A percentile compares a stretch with the other conserved stretches of the same genome.
Conservation (phyloP, 2,113 vertebrate species). For the Camelus dromedarius region DNA sequence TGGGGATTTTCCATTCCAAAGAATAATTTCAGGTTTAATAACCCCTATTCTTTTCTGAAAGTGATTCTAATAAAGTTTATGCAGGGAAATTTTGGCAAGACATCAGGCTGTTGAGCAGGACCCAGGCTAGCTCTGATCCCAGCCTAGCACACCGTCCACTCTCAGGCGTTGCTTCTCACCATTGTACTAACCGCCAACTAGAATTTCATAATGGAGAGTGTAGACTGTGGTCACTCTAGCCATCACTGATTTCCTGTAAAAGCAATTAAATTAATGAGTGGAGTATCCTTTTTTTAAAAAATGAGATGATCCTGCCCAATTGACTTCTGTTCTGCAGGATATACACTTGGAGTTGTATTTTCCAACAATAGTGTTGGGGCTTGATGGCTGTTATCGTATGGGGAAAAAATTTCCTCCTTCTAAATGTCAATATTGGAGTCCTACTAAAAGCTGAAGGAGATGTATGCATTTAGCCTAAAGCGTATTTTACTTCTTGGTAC, state of each 20-base stretch:
- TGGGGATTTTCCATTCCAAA: background rate
- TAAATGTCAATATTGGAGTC: slow-evolving; percentile 28
- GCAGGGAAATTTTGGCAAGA: background rate
- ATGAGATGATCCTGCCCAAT: background rate
- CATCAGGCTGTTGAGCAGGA: background rate
- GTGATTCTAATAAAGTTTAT: background rate
- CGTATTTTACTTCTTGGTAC: slow-evolving; percentile 48
- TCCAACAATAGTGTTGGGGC: background rate
- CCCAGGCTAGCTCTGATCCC: background rate
- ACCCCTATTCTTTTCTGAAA: slow-evolving; percentile 30
- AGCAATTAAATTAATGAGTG: background rate
- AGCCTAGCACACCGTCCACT: background rate
- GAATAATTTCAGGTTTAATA: slow-evolving; percentile 29
- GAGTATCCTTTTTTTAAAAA: background rate
- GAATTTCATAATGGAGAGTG: background rate
- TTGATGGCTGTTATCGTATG: background rate
- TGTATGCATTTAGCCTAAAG: slow-evolving; percentile 27
- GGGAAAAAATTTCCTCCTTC: background rate
- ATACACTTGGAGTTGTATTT: background rate
- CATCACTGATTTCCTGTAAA: slow-evolving; percentile 14
- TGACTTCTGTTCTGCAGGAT: background rate
- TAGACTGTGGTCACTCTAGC: background rate
- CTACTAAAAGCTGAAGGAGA: slow-evolving; percentile 30
- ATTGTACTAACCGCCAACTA: background rate
- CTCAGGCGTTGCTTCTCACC: background rate